These are phyloP conservation scores for Phanerotoma sp. DNA, from an alignment of 2,888 invertebrate genomes.

Conservation along the genomic window DNA sequence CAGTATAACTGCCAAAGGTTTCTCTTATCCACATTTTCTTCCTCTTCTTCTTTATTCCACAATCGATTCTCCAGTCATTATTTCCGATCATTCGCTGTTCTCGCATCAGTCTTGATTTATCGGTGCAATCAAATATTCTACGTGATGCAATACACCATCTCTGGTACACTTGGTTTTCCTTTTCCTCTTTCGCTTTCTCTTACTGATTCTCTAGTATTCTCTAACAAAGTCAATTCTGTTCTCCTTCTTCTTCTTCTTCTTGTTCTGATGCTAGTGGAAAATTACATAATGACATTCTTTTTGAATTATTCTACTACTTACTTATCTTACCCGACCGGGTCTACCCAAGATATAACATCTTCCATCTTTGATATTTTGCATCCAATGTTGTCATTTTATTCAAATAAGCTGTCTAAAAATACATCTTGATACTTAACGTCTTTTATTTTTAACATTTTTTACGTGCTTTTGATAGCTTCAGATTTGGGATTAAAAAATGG, in stretches of 20 bases:
- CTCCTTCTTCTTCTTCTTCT: background rate
- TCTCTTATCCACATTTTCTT: background rate
- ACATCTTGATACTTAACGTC: too few species aligned
- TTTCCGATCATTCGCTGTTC: conserved; percentile 25
- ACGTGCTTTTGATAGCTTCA: too few species aligned
- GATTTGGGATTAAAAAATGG: too few species aligned
- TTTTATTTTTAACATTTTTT: too few species aligned
- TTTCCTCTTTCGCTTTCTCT: background rate
- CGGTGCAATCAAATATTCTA: conserved; percentile 20
- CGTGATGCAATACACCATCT: conserved; percentile 16
- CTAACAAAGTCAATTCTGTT: background rate
- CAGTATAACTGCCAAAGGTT: conserved; percentile 8
- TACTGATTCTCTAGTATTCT: too few species aligned
- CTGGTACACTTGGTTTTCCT: background rate
- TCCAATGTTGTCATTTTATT: too few species aligned
- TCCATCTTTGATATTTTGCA: too few species aligned
- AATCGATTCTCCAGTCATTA: conserved; percentile 9
- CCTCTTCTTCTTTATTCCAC: background rate
- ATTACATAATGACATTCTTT: conserved; percentile 10
- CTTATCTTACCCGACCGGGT: background rate
- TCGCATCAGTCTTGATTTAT: conserved; percentile 16
- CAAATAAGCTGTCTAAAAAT: too few species aligned
- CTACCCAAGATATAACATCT: background rate
- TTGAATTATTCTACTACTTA: background rate
- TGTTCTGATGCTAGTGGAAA: background rate